Evolutionary conservation across 2,888 invertebrate species (phyloP).

Genomic region (Drosophila rubida): DNA sequence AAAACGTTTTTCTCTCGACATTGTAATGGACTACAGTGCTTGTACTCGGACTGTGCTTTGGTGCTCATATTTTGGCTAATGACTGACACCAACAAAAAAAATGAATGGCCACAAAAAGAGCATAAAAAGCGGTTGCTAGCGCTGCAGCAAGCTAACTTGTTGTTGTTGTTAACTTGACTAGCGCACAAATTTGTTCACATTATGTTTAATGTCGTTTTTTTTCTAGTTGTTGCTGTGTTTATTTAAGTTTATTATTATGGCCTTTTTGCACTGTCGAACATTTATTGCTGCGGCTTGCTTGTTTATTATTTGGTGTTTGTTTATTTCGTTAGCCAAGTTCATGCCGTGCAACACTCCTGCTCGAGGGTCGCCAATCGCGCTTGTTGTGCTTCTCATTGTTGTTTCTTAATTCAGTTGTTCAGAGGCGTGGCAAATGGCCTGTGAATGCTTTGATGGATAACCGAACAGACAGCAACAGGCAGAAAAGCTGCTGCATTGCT

Average conservation of each 20-base stretch:
- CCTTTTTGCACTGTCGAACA: constrained; percentile 71
- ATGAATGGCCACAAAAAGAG: constrained; percentile 38
- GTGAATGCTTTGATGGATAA: constrained; percentile 59
- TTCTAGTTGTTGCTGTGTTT: constrained; percentile 33
- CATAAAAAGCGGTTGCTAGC: constrained; percentile 54
- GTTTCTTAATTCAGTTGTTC: constrained; percentile 49
- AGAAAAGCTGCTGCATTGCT: constrained; percentile 53
- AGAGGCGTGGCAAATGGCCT: constrained; percentile 58
- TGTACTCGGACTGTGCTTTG: constrained; percentile 18
- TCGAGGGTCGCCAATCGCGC: constrained; percentile 57
- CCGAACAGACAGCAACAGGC: constrained; percentile 19
- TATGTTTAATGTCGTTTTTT: constrained; percentile 50
- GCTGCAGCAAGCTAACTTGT: constrained; percentile 28
- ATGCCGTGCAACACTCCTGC: constrained; percentile 42
- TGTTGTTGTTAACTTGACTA: constrained; percentile 36
- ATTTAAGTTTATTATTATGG: constrained; percentile 75
- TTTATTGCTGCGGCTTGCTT: constrained; percentile 63
- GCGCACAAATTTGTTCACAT: constrained; percentile 74
- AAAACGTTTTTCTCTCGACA: constrained; percentile 5
- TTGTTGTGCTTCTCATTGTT: constrained; percentile 28
- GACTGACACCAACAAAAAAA: constrained; percentile 66
- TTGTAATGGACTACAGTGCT: constrained; percentile 9
- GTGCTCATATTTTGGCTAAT: constrained; percentile 76
- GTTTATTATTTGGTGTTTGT: constrained; percentile 41
- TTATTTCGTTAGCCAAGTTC: constrained; percentile 66